These are phyloP conservation scores for Corticium candelabrum DNA, from an alignment of 37 sponge, comb jelly and placozoan genomes.

Conservation along the genomic window DNA sequence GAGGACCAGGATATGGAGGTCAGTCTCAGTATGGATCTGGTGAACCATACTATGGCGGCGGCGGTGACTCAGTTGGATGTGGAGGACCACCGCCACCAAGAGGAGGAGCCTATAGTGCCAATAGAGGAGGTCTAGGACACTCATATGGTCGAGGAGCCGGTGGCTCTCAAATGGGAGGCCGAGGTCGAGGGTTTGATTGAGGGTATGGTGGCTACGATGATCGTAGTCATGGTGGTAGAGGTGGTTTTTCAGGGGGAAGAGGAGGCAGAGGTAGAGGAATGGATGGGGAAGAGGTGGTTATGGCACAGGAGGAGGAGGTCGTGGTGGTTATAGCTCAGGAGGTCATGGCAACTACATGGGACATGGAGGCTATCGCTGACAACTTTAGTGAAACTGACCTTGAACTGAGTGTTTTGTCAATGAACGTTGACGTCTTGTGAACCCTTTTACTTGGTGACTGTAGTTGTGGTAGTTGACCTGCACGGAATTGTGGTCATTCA, in stretches of 20 bases:
- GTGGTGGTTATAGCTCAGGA: too few relatives aligned
- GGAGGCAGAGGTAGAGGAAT: neutral
- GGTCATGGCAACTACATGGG: too few relatives aligned
- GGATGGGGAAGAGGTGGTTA: neutral
- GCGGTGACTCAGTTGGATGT: neutral
- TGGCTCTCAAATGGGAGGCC: neutral
- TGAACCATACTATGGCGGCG: neutral
- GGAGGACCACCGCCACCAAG: neutral
- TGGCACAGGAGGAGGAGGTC: neutral
- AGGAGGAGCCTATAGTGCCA: neutral
- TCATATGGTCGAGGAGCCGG: neutral
- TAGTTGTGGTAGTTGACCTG: too few relatives aligned
- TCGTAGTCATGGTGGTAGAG: neutral
- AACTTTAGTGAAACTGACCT: too few relatives aligned
- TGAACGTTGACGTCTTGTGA: too few relatives aligned
- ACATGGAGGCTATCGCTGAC: too few relatives aligned
- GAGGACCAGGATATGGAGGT: neutral
- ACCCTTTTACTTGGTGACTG: too few relatives aligned
- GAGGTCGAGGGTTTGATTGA: neutral
- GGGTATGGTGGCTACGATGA: neutral
- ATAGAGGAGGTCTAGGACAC: neutral
- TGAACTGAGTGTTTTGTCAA: too few relatives aligned
- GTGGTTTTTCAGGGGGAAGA: neutral
- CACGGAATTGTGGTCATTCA: too few relatives aligned
- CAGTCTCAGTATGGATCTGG: too few relatives aligned